Conservation (phyloP, 2,113 vertebrate genomes). For the Aphyosemion australe region DNA sequence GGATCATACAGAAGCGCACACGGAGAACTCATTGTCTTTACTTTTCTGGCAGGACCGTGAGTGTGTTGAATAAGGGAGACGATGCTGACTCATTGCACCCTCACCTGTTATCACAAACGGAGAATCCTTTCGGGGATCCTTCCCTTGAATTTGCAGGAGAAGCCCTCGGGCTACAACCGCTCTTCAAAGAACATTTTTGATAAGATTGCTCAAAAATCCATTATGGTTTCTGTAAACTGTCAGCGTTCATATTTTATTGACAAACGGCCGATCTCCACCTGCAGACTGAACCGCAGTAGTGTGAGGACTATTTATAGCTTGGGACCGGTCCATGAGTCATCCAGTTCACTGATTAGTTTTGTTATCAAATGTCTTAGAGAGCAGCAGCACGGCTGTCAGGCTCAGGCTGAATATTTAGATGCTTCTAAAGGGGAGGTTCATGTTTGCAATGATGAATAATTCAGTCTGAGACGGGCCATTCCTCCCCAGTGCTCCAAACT, state of each 20-base stretch:
- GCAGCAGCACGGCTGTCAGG: not conserved
- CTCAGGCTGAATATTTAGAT: not conserved
- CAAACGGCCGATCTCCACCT: constrained; percentile 19
- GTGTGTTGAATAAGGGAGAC: constrained; percentile 27
- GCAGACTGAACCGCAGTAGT: not conserved
- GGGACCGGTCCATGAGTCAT: not conserved
- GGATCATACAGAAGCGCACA: constrained; percentile 52
- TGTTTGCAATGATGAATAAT: too few species aligned
- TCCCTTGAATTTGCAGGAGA: constrained; percentile 17
- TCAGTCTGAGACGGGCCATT: too few species aligned
- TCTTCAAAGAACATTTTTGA: constrained; percentile 51
- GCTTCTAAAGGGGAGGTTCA: not conserved
- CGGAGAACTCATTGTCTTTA: constrained; percentile 38
- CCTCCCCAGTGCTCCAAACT: too few species aligned
- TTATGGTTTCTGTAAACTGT: constrained; percentile 40
- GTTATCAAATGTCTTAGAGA: constrained; percentile 17
- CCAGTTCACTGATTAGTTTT: constrained; percentile 17
- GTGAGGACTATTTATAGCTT: constrained; percentile 2
- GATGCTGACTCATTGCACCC: constrained; percentile 38
- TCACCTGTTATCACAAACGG: constrained; percentile 16
- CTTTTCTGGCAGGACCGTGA: constrained; percentile 33
- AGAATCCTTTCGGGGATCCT: constrained; percentile 29
- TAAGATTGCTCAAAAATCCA: constrained; percentile 46
- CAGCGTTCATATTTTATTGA: constrained; percentile 34
- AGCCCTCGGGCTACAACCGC: constrained; percentile 6